Evolutionary conservation across 2,113 vertebrate species (phyloP).

Genomic region (Sebastes fasciatus): DNA sequence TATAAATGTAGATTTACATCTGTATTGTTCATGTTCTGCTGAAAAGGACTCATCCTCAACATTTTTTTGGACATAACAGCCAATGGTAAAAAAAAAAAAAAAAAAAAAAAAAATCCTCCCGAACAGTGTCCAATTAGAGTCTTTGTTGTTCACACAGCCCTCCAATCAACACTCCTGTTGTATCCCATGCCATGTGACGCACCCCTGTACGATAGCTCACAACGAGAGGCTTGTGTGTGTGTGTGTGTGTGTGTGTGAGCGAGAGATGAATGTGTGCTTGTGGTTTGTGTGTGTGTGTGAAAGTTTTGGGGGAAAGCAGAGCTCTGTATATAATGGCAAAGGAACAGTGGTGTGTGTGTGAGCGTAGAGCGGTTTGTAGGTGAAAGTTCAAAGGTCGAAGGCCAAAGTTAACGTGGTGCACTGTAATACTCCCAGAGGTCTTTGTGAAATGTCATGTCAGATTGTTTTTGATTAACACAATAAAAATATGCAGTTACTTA

Average conservation of each 20-base stretch:
- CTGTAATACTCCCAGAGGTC: slow-evolving; percentile 81
- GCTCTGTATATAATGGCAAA: slow-evolving; percentile 72
- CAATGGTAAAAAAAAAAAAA: slow-evolving; percentile 10
- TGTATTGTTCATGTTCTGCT: slow-evolving; percentile 72
- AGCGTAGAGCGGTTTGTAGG: slow-evolving; percentile 57
- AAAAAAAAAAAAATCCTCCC: slow-evolving; percentile 33
- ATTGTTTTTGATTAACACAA: slow-evolving; percentile 87
- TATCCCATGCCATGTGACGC: slow-evolving; percentile 71
- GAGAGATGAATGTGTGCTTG: slow-evolving; percentile 27
- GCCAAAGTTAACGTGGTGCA: slow-evolving; percentile 83
- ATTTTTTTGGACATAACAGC: slow-evolving; percentile 44
- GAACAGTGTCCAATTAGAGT: slow-evolving; percentile 54
- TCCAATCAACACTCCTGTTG: slow-evolving; percentile 58
- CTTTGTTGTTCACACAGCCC: slow-evolving; percentile 60
- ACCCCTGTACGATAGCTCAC: slow-evolving; percentile 57
- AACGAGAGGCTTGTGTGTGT: slow-evolving; percentile 50
- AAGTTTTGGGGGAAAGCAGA: slow-evolving; percentile 57
- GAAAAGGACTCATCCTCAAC: slow-evolving; percentile 66
- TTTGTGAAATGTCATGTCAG: slow-evolving; percentile 83
- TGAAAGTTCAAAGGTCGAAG: slow-evolving; percentile 72
- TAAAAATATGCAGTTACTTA: slow-evolving; percentile 84
- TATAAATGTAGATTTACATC: slow-evolving; percentile 74
- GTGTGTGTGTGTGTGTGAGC: slow-evolving; percentile 30
- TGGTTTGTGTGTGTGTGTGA: slow-evolving; percentile 23
- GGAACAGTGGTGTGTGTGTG: slow-evolving; percentile 52